phyloP scores from a whole-genome alignment of 2,888 invertebrate genomes.

The Dusona sp. region DNA sequence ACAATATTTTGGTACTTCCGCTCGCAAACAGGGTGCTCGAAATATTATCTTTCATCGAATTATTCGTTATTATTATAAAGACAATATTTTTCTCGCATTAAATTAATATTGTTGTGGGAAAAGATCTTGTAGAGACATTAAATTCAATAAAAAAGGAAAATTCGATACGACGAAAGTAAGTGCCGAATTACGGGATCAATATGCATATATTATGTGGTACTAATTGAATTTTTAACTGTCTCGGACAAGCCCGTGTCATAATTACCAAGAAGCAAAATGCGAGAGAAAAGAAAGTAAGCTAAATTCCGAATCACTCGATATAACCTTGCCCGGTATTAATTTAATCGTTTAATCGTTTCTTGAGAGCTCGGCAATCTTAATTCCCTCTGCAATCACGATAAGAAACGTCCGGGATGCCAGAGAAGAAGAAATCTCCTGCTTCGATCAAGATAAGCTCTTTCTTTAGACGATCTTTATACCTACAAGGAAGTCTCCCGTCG shows the following conservation, averaged over 20 bases:
- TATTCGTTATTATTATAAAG: neutral
- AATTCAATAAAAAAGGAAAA: neutral
- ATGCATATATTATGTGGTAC: neutral
- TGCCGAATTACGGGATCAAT: neutral
- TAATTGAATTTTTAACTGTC: constrained; percentile 26
- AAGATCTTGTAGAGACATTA: neutral
- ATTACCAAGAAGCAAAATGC: neutral
- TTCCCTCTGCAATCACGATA: constrained; percentile 46
- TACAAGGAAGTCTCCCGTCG: constrained; percentile 21
- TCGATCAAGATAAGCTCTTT: constrained; percentile 53
- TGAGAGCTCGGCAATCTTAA: constrained; percentile 48
- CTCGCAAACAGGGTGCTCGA: constrained; percentile 5
- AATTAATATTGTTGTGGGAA: neutral
- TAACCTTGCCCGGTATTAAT: constrained; percentile 36
- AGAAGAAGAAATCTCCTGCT: constrained; percentile 38
- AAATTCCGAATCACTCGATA: constrained; percentile 27
- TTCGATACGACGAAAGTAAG: neutral
- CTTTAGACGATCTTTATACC: constrained; percentile 13
- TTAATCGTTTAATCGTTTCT: constrained; percentile 59
- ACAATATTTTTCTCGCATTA: neutral
- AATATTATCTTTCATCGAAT: neutral
- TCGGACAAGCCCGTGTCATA: neutral
- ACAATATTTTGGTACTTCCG: constrained; percentile 70
- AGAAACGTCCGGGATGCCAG: constrained; percentile 49
- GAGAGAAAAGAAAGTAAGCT: constrained; percentile 1